Percentiles rank a stretch among this genome's conserved stretches.
These are phyloP conservation scores for Hassar affinis DNA, from an alignment of 2,113 vertebrate genomes.

Conservation along the genomic window DNA sequence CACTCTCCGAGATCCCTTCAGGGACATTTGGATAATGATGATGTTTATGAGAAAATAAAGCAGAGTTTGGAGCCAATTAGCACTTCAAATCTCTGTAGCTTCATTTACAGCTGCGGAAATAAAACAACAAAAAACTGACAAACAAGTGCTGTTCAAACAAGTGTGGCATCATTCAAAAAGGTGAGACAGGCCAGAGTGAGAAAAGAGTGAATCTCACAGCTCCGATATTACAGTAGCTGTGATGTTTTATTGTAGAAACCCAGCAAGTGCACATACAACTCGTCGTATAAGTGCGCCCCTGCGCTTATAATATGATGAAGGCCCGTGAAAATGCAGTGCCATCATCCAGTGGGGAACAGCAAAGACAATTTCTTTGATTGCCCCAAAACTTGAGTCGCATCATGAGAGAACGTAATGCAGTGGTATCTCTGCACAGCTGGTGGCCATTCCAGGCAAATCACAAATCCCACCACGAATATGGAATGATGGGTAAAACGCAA, in stretches of 20 bases:
- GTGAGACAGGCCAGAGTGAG: conserved; percentile 39
- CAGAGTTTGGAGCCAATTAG: conserved; percentile 57
- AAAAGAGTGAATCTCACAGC: neutral
- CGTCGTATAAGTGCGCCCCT: neutral
- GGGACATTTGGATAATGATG: conserved; percentile 29
- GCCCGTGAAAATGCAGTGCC: conserved; percentile 33
- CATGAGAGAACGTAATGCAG: conserved; percentile 23
- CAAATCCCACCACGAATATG: conserved; percentile 12
- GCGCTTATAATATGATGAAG: conserved; percentile 33
- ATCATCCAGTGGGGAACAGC: conserved; percentile 27
- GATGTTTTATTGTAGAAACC: conserved; percentile 23
- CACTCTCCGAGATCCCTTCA: neutral
- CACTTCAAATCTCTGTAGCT: conserved; percentile 50
- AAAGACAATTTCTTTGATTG: conserved; percentile 50
- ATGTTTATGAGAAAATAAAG: conserved; percentile 29
- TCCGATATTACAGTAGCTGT: conserved; percentile 10
- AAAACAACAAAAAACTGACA: conserved; percentile 32
- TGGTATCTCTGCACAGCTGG: conserved; percentile 54
- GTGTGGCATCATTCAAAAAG: conserved; percentile 52
- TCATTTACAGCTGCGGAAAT: conserved; percentile 58
- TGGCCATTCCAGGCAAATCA: conserved; percentile 42
- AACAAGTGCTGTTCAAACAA: conserved; percentile 50
- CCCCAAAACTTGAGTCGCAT: conserved; percentile 35
- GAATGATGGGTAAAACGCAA: conserved; percentile 24
- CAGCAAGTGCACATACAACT: neutral